A percentile compares a stretch with the other conserved stretches of the same genome.
phyloP scores from a whole-genome alignment of 2,888 invertebrate species.

The Euplexia lucipara region DNA sequence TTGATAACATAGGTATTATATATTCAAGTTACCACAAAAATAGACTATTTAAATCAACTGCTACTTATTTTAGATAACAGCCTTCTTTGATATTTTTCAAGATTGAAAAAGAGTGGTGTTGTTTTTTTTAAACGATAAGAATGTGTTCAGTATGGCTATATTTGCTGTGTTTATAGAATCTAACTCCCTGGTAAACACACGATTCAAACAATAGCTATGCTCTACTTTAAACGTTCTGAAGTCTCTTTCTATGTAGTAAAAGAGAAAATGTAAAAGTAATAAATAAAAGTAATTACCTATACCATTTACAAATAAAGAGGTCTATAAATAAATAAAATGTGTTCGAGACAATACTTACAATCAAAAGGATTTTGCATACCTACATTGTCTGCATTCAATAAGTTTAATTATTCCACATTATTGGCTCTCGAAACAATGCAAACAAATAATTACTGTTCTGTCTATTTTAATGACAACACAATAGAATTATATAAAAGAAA shows the following conservation, averaged over 20 bases:
- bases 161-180: slow-evolving; percentile 37
- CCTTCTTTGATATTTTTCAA: too few species aligned
- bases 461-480: background rate
- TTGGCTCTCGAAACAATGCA: too few species aligned
- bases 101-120: background rate
- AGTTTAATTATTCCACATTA: background rate
- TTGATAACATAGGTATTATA: too few species aligned
- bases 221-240: slow-evolving; percentile 29
- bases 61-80: background rate
- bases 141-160: slow-evolving; percentile 6
- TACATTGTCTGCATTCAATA: background rate
- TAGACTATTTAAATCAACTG: background rate
- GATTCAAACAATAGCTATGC: slow-evolving; percentile 39
- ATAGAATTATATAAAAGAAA: too few species aligned
- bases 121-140: background rate
- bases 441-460: too few species aligned
- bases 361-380: background rate
- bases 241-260: slow-evolving; percentile 16
- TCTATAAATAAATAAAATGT: background rate
- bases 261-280: slow-evolving; percentile 7
- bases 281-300: slow-evolving; percentile 1
- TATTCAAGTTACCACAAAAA: background rate
- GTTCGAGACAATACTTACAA: background rate
- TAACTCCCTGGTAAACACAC: slow-evolving; percentile 30
- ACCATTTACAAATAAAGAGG: slow-evolving; percentile 3